Base-by-base conservation (phyloP, 2,113 vertebrate species). In the Stercorarius parasiticus region DNA sequence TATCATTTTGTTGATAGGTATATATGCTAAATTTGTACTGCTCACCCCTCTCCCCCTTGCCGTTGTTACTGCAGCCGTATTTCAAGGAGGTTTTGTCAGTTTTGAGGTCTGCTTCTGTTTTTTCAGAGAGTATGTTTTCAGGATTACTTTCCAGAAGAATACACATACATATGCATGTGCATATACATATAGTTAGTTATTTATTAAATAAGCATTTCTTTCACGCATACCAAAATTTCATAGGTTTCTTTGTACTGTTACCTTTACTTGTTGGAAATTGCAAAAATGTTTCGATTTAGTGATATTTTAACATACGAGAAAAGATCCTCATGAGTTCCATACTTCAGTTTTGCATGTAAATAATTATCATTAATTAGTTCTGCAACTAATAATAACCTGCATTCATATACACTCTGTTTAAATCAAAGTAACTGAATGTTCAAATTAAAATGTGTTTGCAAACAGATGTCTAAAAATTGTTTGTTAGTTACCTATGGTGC, bases 391-490 rank as follows among this genome's bases (percentile, higher is more conserved):
- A 95, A 81, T 82, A 88, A 70, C 42, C 18, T 87, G 34, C 52
- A 27, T 84, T 93, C 40, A 21, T 84, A 95, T 58, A 34, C 1
- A 3, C 15, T 66, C 15, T 64, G 40, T 65, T 79, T 84, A 87
- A 92, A 86, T 91, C 61, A 76, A 78, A 95, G 91, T 79, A 87
- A 87, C 19, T 56, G 50, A 85, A 76, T 69, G 65, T 86, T 91
- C 52, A 65, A 65, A 95, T 93, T 91, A 89, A 76, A 82, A 69
- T 66, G 22, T 53, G 32, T 93, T 95, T 85, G 30, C 77, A 72
- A 93, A 84, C 55, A 89, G 77, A 62, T 87, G 73, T 94, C 73
- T 86, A 50, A 87, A 92, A 91, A 45, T 84, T 79, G 47, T 82
- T 17, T 55, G 16, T 85, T 77, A 14, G 69, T 78, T 89, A 87